These are phyloP conservation scores for Diacarnus erythraeanus DNA, from an alignment of 37 sponge, comb jelly and placozoan genomes.

Conservation along the genomic window DNA sequence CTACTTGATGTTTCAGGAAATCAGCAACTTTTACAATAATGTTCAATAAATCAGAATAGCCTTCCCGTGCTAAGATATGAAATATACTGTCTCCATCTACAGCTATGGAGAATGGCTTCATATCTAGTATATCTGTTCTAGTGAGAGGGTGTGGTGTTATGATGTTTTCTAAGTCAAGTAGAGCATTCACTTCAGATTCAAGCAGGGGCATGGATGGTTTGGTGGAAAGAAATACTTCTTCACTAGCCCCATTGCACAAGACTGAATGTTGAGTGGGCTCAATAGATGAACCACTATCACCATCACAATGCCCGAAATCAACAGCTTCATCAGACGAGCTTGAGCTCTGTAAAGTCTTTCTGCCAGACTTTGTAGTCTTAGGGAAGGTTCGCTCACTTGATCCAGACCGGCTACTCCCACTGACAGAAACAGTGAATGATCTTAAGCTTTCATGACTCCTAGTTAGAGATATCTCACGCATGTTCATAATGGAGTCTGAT, in stretches of 20 bases:
- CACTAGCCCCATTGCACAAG: background rate
- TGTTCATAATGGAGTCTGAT: background rate
- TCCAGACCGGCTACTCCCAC: background rate
- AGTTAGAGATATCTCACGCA: background rate
- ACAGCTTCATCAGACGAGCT: background rate
- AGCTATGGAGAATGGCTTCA: constrained; percentile 16
- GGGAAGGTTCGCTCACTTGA: constrained; percentile 8
- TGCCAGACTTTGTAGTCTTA: background rate
- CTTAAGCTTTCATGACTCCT: constrained; percentile 15
- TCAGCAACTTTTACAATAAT: constrained; percentile 40
- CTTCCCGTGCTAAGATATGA: constrained; percentile 47
- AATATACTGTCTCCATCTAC: constrained; percentile 44
- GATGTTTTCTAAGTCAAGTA: background rate
- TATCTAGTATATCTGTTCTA: constrained; percentile 14
- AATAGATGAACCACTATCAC: background rate
- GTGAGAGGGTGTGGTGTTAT: constrained; percentile 10
- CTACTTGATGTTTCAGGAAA: background rate
- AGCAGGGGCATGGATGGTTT: background rate
- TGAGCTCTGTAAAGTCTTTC: background rate
- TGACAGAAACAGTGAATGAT: background rate
- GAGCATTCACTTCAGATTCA: background rate
- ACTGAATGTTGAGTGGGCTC: too few relatives aligned
- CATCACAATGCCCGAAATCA: background rate
- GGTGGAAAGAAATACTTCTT: background rate
- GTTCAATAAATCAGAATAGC: constrained; percentile 34